Conservation (phyloP, 2,797 vertebrate genomes). For the Lutra lutra region DNA sequence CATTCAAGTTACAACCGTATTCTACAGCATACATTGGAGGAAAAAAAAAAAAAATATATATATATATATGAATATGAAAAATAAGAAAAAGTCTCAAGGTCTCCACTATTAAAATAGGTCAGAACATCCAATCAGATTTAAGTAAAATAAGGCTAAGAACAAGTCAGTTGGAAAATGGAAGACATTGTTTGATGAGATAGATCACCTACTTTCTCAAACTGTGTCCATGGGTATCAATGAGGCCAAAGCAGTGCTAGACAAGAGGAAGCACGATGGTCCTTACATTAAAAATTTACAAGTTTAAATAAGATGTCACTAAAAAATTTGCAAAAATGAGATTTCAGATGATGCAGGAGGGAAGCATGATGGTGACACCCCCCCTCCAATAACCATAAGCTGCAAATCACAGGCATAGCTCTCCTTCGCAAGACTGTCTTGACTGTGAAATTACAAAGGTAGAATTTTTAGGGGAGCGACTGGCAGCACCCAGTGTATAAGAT, state of each 20-base stretch:
- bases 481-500: neutral
- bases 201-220: neutral
- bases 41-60: no score
- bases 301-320: neutral
- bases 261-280: neutral
- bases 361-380: rapidly evolving
- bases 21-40: rapidly evolving
- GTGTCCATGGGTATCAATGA: rapidly evolving
- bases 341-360: neutral
- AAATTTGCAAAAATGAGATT: neutral
- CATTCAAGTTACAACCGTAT: neutral
- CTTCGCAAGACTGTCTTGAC: neutral
- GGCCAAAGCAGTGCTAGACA: neutral
- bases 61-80: neutral
- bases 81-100: neutral
- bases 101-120: neutral
- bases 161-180: neutral
- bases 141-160: neutral
- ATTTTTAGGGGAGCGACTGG: neutral
- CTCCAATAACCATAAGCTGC: rapidly evolving
- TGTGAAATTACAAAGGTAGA: neutral
- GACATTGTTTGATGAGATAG: neutral
- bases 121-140: neutral
- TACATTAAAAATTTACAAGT: neutral
- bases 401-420: neutral